Base-by-base conservation (phyloP, 2,888 invertebrate genomes). In the Axea sp. region DNA sequence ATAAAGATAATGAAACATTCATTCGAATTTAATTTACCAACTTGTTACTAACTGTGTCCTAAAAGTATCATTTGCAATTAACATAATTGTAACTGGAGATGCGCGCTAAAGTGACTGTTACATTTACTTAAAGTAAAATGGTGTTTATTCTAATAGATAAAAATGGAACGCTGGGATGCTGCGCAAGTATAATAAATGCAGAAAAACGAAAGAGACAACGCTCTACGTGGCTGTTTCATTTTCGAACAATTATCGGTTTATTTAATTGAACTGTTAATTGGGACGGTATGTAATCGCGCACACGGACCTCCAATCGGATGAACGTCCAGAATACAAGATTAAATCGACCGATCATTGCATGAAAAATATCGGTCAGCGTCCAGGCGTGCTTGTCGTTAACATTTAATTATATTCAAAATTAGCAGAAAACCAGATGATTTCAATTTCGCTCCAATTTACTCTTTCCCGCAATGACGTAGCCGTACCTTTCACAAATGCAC, bases 261-360 rank as follows among this genome's bases (percentile, higher is more conserved):
- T 82, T 84, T 82, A 83, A 84, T 84, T 79, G 81, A 83, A 82
- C 80, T 77, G 82, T 77, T 82, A 83, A 84, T 83, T 83, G 80
- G 77, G 78, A 71, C 76, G 76, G 71, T 65, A 74, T 71, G 74
- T 79, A 75, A 76, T 73, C 74, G 64, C 75, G 71, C 71, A 64
- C 59, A 67, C 74, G 55, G 65, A 59, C 47, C 49, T 45, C 31
- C 43, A 78, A 78, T 75, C 64, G 73, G 77, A 77, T 75, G 67
- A 79, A 76, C 62, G 75, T 76, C 72, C 72, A 45, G 64, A 33
- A 59, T 62, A 65, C 76, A 60, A 71, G 76, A 77, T 76, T 77
- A 71, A 78, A 75, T 76, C 73, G 74, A 43, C 69, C 75, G 69
- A 76, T 76, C 71, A 53, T 24, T 49, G 41, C 33, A 59, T 53